Base-by-base conservation (phyloP, 2,888 invertebrate genomes). In the Scaptomyza tumidula region DNA sequence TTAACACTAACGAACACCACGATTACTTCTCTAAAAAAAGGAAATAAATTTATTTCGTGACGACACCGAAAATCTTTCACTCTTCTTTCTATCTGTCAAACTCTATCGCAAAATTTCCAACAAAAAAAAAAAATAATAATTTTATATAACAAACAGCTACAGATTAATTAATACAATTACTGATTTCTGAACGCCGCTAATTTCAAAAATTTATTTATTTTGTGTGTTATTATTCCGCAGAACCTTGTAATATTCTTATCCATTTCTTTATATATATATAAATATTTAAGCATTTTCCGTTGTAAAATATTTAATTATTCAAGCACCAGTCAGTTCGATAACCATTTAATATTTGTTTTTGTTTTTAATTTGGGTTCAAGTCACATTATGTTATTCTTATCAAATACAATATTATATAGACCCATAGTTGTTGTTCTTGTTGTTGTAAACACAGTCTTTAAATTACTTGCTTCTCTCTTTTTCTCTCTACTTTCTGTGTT, bases 401-500 rank as follows among this genome's bases (percentile, higher is more conserved):
- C 64, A 61, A 76, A 76, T 82, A 80, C 70, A 78, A 72, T 81
- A 41, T 10, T 41, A 86, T 77, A 83, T 87, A 80, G 76, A 80
- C 80, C 80, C 75, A 78, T 89, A 79, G 86, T 88, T 88, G 89
- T 89, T 89, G 89, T 89, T 89, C 87, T 89, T 88, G 89, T 89
- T 88, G 88, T 89, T 89, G 88, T 88, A 86, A 69, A 66, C 81
- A 86, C 85, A 76, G 46, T 59, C 50, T 55, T 50, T 53, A 31
- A 43, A 35, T 57, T 52, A 39, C 14, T 45, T 64, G 37, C 35
- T 6, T 41, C 50, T 56, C 14, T 61, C 19, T 14, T 11, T 57
- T 45, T 52, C 16, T 52, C 56, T 43, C n/a, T 41, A 57, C 68
- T 59, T 31, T 41, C 10, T 19, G 52, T 59, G 37, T 37, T 62